Evolutionary conservation across 2,797 vertebrate species (phyloP).

Genomic region (Labeo calbasu): DNA sequence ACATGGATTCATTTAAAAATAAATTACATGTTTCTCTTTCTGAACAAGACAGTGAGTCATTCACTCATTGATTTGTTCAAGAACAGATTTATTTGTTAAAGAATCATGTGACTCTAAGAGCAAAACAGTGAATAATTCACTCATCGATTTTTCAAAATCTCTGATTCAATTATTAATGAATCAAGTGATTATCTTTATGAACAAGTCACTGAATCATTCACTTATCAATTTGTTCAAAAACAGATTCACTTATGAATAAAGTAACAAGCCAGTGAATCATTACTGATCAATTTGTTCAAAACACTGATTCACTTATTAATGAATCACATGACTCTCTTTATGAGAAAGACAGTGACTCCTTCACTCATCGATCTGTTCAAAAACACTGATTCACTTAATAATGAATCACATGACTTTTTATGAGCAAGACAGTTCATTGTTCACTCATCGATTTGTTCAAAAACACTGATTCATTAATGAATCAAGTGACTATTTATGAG

Average conservation of each 20-base stretch:
- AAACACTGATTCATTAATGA: too few relatives aligned
- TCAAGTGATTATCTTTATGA: not conserved
- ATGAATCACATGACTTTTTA: not conserved
- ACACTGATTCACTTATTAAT: not conserved
- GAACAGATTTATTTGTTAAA: too few relatives aligned
- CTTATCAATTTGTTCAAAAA: not conserved
- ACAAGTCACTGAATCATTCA: not conserved
- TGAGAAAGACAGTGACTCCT: not conserved
- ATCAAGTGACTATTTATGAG: too few relatives aligned
- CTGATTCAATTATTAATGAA: too few relatives aligned
- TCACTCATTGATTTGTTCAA: too few relatives aligned
- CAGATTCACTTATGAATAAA: not conserved
- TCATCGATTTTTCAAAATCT: not conserved
- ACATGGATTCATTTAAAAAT: not conserved
- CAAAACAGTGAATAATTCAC: not conserved
- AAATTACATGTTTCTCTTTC: not conserved
- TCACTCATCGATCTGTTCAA: not conserved
- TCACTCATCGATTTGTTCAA: too few relatives aligned
- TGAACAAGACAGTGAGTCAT: too few relatives aligned
- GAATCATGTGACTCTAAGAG: too few relatives aligned
- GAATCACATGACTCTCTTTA: not conserved
- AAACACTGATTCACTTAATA: not conserved
- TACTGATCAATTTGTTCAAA: not conserved
- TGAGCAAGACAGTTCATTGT: too few relatives aligned
- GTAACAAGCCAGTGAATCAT: not conserved